Conservation (phyloP, 1,140 invertebrate species). For the Euura saliciscinereae region DNA sequence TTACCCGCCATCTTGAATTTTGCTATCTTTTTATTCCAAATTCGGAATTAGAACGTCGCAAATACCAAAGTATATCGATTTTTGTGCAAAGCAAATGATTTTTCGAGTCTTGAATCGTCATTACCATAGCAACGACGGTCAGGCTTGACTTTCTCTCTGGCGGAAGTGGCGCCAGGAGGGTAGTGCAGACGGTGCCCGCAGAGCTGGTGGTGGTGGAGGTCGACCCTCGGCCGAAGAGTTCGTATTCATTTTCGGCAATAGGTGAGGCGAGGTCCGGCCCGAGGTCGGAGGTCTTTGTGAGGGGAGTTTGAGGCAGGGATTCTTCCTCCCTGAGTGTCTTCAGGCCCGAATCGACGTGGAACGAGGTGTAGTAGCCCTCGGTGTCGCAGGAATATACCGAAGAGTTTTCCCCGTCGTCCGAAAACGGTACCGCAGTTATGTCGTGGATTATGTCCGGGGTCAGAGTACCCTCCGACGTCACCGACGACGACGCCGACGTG, state of each 20-base stretch:
- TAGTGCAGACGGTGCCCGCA: slow-evolving; percentile 86
- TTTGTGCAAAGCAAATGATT: too few species aligned
- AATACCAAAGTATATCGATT: too few species aligned
- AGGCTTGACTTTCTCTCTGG: slow-evolving; percentile 75
- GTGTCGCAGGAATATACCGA: slow-evolving; percentile 95
- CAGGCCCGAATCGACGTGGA: slow-evolving; percentile 93
- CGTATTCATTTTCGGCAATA: slow-evolving; percentile 82
- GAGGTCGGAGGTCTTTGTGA: slow-evolving; percentile 50
- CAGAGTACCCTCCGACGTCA: slow-evolving; percentile 83
- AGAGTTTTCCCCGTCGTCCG: slow-evolving; percentile 88
- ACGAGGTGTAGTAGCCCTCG: slow-evolving; percentile 96
- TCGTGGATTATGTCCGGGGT: slow-evolving; percentile 77
- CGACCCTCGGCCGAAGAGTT: slow-evolving; percentile 85
- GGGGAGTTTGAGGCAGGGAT: slow-evolving; percentile 45
- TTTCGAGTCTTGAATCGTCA: too few species aligned
- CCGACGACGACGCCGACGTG: slow-evolving; percentile 79
- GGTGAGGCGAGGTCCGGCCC: slow-evolving; percentile 59
- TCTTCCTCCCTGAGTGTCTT: slow-evolving; percentile 86
- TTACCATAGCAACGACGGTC: slow-evolving; percentile 57
- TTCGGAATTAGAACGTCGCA: too few species aligned
- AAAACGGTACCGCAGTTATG: slow-evolving; percentile 69
- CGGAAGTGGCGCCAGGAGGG: slow-evolving; percentile 75
- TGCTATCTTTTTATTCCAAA: too few species aligned
- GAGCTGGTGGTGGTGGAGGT: slow-evolving; percentile 90
- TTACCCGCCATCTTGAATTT: too few species aligned